Conservation (phyloP, 2,888 invertebrate species). For the Dichetophora obliterata region DNA sequence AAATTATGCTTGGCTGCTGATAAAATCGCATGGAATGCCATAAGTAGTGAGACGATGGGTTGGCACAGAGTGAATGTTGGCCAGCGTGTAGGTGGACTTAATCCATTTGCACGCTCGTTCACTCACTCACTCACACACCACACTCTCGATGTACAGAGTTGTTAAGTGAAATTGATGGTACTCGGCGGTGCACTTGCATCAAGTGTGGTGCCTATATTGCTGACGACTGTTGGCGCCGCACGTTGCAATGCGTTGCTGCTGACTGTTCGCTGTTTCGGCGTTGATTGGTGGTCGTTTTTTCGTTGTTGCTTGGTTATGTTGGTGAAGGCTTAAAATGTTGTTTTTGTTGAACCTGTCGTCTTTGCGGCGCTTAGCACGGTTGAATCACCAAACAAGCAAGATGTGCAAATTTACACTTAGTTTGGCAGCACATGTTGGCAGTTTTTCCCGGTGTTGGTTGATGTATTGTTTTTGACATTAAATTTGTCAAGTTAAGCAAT, state of each 20-base stretch:
- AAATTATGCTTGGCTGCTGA: conserved; percentile 59
- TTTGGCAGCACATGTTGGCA: no score
- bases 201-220: conserved; percentile 33
- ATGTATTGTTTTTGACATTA: no score
- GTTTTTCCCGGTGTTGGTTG: no score
- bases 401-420: no score
- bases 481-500: no score
- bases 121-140: neutral
- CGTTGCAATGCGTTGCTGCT: conserved; percentile 10
- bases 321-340: neutral
- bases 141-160: conserved; percentile 11
- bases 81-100: conserved; percentile 49
- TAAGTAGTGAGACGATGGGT: conserved; percentile 19
- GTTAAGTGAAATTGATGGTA: conserved; percentile 56
- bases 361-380: neutral
- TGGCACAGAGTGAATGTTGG: conserved; percentile 13
- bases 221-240: conserved; percentile 25
- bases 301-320: neutral
- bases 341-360: conserved; percentile 4
- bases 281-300: conserved; percentile 23
- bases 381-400: no score
- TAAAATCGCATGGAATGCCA: conserved; percentile 53
- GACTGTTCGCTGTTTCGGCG: neutral
- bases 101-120: conserved; percentile 37
- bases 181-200: conserved; percentile 31